Evolutionary conservation across 92 coral and sea anemone genomes (phyloP).

Genomic region (Blastomussa wellsi): DNA sequence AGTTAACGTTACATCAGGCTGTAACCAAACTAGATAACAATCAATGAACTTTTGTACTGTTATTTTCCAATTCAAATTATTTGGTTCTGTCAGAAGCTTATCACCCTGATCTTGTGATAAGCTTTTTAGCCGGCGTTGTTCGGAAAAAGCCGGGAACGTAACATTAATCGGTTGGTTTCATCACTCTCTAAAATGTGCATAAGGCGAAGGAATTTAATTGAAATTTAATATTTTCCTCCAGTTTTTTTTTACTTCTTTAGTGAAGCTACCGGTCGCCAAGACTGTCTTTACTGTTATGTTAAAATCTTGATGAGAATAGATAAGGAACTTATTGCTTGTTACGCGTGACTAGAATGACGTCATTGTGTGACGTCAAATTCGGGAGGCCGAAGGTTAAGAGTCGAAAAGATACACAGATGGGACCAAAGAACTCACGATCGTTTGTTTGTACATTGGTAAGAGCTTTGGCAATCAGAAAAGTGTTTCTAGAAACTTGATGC

Average conservation of each 20-base stretch:
- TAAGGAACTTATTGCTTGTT: background rate
- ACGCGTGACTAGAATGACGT: slow-evolving; percentile 19
- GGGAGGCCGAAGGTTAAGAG: background rate
- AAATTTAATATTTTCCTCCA: background rate
- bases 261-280: background rate
- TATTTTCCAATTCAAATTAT: no score
- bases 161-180: no score
- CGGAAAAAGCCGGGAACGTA: no score
- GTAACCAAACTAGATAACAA: no score
- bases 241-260: background rate
- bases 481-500: no score
- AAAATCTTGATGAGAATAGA: background rate
- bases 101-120: no score
- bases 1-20: no score
- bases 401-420: no score
- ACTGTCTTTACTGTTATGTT: background rate
- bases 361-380: slow-evolving; percentile 16
- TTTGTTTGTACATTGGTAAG: background rate
- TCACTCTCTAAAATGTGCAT: background rate
- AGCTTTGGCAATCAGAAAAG: background rate
- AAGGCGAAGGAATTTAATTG: slow-evolving; percentile 23
- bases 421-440: background rate
- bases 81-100: no score
- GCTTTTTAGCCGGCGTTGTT: no score
- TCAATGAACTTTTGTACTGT: no score